Evolutionary conservation across 2,888 invertebrate species (phyloP), one percentile per base, ranked within the genome.

Genomic region (Cosmia pyralina): DNA sequence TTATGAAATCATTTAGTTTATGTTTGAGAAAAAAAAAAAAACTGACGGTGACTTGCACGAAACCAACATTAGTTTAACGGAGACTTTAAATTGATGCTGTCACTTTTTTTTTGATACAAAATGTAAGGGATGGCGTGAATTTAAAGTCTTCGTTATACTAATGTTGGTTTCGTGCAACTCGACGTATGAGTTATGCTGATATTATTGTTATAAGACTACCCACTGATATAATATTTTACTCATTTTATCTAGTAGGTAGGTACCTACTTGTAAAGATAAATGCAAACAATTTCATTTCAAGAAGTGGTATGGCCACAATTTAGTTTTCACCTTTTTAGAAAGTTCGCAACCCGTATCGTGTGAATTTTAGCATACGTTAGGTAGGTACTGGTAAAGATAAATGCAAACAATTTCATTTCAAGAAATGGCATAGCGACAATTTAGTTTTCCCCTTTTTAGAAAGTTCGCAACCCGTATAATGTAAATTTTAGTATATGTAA

Each of bases 281-380:
- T 62, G 1, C 22, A 63, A 19, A 41, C 8, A 68, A 13, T 17
- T 13, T 19, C 8, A 44, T 52, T 17, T 6, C 22, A 10, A 34
- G 4, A 22, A 10, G 3, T 17, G 4, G 19, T 7, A n/a, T n/a
- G 1, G 17, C 15, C 0, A 48, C 19, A 44, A 38, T 22, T 38
- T 11, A 7, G 19, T 44, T 44, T 57, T 52, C n/a, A 46, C n/a
- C 44, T 44, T 15, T 67, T 28, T 5, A 15, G 22, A 62, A 46
- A 62, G 8, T 46, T 22, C 5, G 10, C 52, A 44, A 60, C n/a
- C n/a, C 22, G 22, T 41, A 41, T 41, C 53, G 48, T 68, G n/a
- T 53, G 62, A 46, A 58, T 55, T n/a, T 64, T 44, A 22, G 50
- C 77, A 34, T 11, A 57, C 22, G 38, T 48, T 28, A 59, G 50